Base-by-base conservation (phyloP, 2,113 vertebrate genomes). In the Dicentrarchus labrax region DNA sequence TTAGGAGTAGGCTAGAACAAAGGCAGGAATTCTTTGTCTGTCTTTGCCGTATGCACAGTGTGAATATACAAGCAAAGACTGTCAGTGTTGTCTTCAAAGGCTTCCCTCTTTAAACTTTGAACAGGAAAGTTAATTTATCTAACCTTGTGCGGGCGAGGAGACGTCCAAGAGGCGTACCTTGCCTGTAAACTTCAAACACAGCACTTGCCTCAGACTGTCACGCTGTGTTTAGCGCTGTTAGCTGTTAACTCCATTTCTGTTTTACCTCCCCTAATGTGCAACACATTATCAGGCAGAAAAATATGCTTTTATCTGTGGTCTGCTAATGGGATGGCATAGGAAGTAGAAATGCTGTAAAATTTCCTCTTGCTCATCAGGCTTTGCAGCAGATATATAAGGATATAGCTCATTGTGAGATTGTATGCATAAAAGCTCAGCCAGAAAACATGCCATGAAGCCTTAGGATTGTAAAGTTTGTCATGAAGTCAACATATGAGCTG, bases 171-270 rank as follows among this genome's bases (percentile, higher is more conserved):
- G n/a, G 5, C 11, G 15, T 64, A 21, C 3, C 36, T 19, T 54
- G 43, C 57, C 41, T 60, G 59, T 68, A 57, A 76, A 62, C 53
- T 73, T 78, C 48, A 84, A 59, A 80, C 72, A 0, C 50, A 70
- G 45, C 24, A 6, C 61, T 56, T 13, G 38, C 73, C 69, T 79
- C 60, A 79, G 82, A 65, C 82, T 38, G 59, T 90, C 70, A 81
- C 47, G 64, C 70, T 78, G 70, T 65, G 84, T 82, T 72, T 41
- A 59, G 67, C 5, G 10, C n/a, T 51, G 80, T 78, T 86, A 62
- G 73, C 69, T 76, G 53, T 76, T 84, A 64, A 78, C 77, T 69
- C 24, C 19, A 76, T 45, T 78, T 39, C 47, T 67, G 24, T 50
- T 68, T 39, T 60, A 71, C 69, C 53, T 67, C 36, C 54, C 53